These are phyloP conservation scores for Delphinus delphis DNA, from an alignment of 2,113 vertebrate species.

Conservation along the genomic window DNA sequence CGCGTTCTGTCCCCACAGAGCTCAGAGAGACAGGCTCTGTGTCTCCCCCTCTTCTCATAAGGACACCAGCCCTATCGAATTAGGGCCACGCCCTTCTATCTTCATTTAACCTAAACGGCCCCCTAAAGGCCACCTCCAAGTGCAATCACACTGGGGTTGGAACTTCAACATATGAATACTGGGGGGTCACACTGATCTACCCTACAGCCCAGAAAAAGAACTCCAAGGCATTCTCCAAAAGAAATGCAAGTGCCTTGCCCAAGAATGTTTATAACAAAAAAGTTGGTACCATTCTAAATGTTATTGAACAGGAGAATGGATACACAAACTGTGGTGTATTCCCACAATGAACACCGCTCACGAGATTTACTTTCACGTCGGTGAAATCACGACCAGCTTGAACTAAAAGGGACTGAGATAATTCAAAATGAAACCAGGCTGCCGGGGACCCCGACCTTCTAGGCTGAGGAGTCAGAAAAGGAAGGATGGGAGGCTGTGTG, in stretches of 20 bases:
- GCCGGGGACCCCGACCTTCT: not conserved
- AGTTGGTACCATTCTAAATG: not conserved
- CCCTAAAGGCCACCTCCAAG: not conserved
- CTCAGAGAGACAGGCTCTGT: not conserved
- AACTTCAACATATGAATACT: not conserved
- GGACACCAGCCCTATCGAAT: not conserved
- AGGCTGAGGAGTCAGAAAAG: not conserved
- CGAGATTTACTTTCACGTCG: not conserved
- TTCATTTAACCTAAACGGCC: not conserved
- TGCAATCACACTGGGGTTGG: not conserved
- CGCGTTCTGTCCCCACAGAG: not conserved
- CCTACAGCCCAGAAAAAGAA: not conserved
- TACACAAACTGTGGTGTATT: not conserved
- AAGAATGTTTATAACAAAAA: not conserved
- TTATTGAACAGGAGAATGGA: not conserved
- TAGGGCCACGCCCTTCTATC: not conserved
- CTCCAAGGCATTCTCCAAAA: not conserved
- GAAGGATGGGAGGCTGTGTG: not conserved
- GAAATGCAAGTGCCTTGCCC: not conserved
- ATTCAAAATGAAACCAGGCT: not conserved
- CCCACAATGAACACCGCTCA: not conserved
- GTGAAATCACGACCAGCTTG: not conserved
- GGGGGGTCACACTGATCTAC: not conserved
- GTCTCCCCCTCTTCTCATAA: not conserved
- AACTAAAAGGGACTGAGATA: not conserved